phyloP scores from a whole-genome alignment of 2,113 vertebrate species.

The Eolophus roseicapilla region DNA sequence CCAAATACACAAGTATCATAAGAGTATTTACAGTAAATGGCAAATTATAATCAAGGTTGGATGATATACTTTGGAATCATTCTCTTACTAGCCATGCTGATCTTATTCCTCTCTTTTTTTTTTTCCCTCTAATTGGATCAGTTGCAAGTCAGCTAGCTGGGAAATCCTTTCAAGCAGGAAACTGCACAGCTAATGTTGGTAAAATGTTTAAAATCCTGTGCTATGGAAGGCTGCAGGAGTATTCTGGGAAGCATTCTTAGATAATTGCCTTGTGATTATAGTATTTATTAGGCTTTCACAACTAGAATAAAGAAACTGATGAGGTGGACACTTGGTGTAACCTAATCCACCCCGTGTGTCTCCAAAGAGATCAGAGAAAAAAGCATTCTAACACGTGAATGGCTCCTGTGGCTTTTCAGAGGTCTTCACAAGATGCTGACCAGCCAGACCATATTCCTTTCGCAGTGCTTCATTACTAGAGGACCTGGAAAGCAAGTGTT shows the following conservation, averaged over 20 bases:
- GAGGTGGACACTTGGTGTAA: neutral
- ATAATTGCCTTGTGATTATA: neutral
- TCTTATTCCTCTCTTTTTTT: neutral
- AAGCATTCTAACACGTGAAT: rapidly evolving
- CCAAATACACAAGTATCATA: neutral
- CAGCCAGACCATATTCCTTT: neutral
- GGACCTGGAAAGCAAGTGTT: neutral
- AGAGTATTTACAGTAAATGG: neutral
- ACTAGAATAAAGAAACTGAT: neutral
- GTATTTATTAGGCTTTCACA: neutral
- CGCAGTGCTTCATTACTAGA: neutral
- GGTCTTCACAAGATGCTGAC: neutral
- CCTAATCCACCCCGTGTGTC: neutral
- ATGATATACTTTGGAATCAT: neutral
- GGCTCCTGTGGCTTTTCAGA: neutral
- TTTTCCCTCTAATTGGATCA: neutral
- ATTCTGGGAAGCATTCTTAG: neutral
- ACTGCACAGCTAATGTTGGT: neutral
- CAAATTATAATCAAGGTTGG: neutral
- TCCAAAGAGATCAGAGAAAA: neutral
- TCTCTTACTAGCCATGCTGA: neutral
- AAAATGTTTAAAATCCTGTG: neutral
- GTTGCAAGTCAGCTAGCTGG: neutral
- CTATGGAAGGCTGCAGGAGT: neutral
- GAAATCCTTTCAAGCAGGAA: neutral